Evolutionary conservation across 1,140 invertebrate genomes (phyloP), one percentile per base, ranked within the genome.

Genomic region (Acyrthosiphon pisum): DNA sequence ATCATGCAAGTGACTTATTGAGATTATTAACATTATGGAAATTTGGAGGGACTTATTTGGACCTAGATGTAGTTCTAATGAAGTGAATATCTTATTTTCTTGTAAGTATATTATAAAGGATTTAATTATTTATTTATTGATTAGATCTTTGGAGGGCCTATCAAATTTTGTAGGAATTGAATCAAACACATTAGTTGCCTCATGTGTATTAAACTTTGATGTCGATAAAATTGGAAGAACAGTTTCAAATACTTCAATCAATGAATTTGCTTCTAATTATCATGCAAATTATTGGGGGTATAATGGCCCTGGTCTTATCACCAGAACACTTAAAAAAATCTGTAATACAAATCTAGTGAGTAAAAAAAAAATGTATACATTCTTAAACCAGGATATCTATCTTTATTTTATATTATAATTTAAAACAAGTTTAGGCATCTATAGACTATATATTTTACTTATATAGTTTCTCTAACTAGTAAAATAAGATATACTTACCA

Each of bases 41-140:
- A 94, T 97, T 96, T 93, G 97, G 97, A 50, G 97, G 97, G 1
- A 96, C 97, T 76, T 98, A 98, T 95, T 94, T 98, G 81, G 97
- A 98, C 94, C 95, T 97, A 93, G 97, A 98, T 94, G 96, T 98
- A 1, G 96, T 98, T 18, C 96, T 97, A 6, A 96, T 96, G 18
- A 97, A 96, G 94, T 96, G 93, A 94, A 93, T 89, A 53, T 20
- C 18, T 46, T n/a, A 35, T 35, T 30, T 87, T 87, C 4, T 76
- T 76, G 14, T 68, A n/a, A 50, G 0, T 84, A 37, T 35, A 37
- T 81, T 35, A 37, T 35, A 68, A 26, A 84, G 11, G 7, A 89
- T 50, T 89, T 89, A 35, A 20, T n/a, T 89, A 56, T 91, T 46
- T 76, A 46, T 44, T 76, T 92, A 48, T 83, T 83, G 9, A 26